A percentile compares a stretch with the other conserved stretches of the same genome.
Conservation (phyloP, 2,888 invertebrate species). For the Orthosia incerta region DNA sequence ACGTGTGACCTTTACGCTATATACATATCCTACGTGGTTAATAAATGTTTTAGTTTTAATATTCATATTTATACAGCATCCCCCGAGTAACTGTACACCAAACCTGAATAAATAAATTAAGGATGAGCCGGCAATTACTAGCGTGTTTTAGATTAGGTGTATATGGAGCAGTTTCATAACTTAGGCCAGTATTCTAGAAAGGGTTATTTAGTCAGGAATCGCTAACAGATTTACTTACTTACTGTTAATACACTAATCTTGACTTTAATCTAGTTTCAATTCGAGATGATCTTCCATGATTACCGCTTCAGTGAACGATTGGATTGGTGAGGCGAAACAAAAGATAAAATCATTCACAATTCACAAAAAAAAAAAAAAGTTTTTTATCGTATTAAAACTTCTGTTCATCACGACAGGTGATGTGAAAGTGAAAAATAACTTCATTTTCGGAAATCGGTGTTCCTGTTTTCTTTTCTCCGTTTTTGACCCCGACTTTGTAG, state of each 20-base stretch:
- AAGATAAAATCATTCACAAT: too few species aligned
- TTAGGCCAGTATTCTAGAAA: neutral
- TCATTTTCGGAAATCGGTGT: too few species aligned
- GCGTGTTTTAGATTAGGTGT: neutral
- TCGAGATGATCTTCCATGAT: neutral
- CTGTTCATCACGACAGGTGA: too few species aligned
- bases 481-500: too few species aligned
- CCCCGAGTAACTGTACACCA: conserved; percentile 6
- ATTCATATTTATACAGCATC: conserved; percentile 34
- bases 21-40: conserved; percentile 12
- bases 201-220: neutral
- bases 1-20: conserved; percentile 12
- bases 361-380: too few species aligned
- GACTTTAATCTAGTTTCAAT: neutral
- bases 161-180: conserved; percentile 2
- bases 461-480: too few species aligned
- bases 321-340: too few species aligned
- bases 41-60: conserved; percentile 16
- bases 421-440: too few species aligned
- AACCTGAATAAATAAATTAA: conserved; percentile 46
- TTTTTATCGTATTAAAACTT: too few species aligned
- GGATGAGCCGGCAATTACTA: conserved; percentile 22
- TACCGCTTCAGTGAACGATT: too few species aligned
- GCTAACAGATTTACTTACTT: neutral
- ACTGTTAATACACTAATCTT: neutral